Percentiles rank a stretch among this genome's conserved stretches.
These are phyloP conservation scores for Laothoe populi DNA, from an alignment of 2,888 invertebrate species.

Conservation along the genomic window DNA sequence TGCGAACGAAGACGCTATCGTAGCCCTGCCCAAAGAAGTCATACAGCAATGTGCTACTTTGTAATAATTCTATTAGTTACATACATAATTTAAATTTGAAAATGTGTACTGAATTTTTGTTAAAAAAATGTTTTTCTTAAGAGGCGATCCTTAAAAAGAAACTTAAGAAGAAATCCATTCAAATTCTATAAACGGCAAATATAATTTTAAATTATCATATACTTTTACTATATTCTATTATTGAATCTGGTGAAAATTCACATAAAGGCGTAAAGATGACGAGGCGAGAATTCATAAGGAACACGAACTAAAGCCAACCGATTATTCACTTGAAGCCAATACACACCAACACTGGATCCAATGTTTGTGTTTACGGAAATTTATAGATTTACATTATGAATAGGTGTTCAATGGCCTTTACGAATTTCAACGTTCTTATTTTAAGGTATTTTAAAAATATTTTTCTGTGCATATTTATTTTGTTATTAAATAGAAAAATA, in stretches of 20 bases:
- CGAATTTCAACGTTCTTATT: neutral
- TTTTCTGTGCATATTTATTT: neutral
- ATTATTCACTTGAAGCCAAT: conserved; percentile 1
- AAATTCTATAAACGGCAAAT: neutral
- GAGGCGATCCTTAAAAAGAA: too few relatives aligned
- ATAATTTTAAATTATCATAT: neutral
- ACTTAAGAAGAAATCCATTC: too few relatives aligned
- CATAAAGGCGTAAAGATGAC: conserved; percentile 1
- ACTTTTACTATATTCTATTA: conserved; percentile 3
- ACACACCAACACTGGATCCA: conserved; percentile 5
- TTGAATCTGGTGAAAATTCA: conserved; percentile 6
- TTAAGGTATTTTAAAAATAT: neutral
- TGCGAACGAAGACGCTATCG: too few relatives aligned
- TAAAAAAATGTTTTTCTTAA: too few relatives aligned
- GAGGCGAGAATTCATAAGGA: conserved; percentile 11
- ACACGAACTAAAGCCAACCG: neutral
- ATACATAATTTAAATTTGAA: too few relatives aligned
- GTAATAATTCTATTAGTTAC: too few relatives aligned
- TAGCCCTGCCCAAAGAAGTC: too few relatives aligned
- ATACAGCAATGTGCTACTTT: too few relatives aligned
- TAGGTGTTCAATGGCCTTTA: conserved; percentile 3
- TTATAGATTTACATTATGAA: neutral
- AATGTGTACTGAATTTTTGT: too few relatives aligned
- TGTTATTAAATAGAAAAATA: conserved; percentile 1
- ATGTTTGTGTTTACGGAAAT: conserved; percentile 1